phyloP scores from a whole-genome alignment of 2,888 invertebrate genomes.

The Noctua fimbriata region DNA sequence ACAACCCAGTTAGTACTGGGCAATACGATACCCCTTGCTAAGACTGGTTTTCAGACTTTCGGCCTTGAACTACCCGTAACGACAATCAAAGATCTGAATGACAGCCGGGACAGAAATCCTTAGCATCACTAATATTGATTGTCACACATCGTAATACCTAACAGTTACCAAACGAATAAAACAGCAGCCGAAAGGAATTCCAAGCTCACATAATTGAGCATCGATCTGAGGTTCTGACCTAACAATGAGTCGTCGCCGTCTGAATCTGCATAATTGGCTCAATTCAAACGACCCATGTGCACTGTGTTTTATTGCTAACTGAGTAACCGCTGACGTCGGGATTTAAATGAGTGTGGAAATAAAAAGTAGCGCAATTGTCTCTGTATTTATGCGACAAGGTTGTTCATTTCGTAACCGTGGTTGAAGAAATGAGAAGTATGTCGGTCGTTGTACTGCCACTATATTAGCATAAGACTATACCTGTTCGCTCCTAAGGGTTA shows the following conservation, averaged over 20 bases:
- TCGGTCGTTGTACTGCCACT: neutral
- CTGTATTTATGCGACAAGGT: conserved; percentile 2
- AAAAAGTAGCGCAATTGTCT: conserved; percentile 13
- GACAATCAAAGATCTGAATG: neutral
- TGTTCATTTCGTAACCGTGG: conserved; percentile 11
- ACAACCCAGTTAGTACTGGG: neutral
- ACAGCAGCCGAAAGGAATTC: conserved; percentile 25
- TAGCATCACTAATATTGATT: neutral
- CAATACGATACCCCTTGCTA: neutral
- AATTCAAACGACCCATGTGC: conserved; percentile 69
- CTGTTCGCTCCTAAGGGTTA: neutral
- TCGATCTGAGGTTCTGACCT: conserved; percentile 53
- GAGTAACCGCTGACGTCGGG: conserved; percentile 41
- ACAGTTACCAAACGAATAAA: neutral
- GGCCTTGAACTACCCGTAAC: neutral
- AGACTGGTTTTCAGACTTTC: neutral
- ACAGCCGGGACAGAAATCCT: neutral
- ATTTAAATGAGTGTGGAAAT: conserved; percentile 29
- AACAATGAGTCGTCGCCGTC: conserved; percentile 65
- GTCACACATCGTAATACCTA: neutral
- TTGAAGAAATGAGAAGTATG: neutral
- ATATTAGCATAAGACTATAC: neutral
- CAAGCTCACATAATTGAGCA: conserved; percentile 47
- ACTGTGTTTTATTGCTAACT: conserved; percentile 66
- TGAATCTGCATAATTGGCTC: conserved; percentile 78